Base-by-base conservation (phyloP, 53 echinoderm and acorn worm species). In the Paracentrotus lividus region DNA sequence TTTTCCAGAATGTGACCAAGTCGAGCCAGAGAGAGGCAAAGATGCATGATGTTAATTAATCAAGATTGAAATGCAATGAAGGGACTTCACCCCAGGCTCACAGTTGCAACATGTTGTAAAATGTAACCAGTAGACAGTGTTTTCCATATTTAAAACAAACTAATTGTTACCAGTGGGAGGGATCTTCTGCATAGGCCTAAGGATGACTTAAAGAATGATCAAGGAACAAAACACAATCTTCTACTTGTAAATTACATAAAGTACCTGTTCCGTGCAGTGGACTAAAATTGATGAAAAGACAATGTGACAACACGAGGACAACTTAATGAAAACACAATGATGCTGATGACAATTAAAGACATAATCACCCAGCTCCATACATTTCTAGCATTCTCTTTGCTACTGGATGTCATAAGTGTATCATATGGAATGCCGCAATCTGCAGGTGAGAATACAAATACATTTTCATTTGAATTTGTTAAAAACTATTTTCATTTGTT, bases 391-490 rank as follows among this genome's bases (percentile, higher is more conserved):
- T 81, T 81, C 16, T 45, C 18, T 81, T 47, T 81, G 47, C 8
- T 81, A 12, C 45, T 81, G 81, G 81, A 81, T 81, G 81, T 81
- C 47, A 81, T 47, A 45, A 81, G 9, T 24, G n/a, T 26, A 23
- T 81, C 81, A 7, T 81, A n/a, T 81, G 81, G 81, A 81, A 16
- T 49, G 8, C 81, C 81, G 44, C 81, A 81, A 27, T 81, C 49
- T 38, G 45, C 81, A 81, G 81, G 81, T 81, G 42, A 81, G 72
- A 4, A 38, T 72, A 5, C 38, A 72, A 72, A 72, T 5, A 6
- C 18, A 40, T 4, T 38, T 10, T 20, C 36, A 72, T 15, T 72
- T 26, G 40, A 38, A 5, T 36, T 36, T 8, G 8, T 27, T 29
- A 1, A 29, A 29, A 55, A 16, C 3, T 10, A 27, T 27, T 27